These are phyloP conservation scores for Beris chalybata DNA, from an alignment of 2,888 invertebrate genomes.

Conservation along the genomic window DNA sequence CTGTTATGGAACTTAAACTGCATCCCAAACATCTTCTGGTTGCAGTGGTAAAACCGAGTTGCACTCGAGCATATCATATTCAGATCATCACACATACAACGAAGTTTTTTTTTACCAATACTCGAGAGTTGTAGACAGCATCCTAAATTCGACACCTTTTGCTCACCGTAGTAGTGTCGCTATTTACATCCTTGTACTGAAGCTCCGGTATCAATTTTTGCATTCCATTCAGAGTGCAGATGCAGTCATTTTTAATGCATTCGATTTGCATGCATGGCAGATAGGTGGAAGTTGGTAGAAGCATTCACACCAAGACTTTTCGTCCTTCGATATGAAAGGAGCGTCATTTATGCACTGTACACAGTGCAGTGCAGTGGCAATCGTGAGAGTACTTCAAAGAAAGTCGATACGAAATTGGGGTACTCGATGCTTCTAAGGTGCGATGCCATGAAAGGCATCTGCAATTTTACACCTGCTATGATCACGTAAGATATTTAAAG, in stretches of 20 bases:
- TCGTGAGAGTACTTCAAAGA: no score
- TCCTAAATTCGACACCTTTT: background rate
- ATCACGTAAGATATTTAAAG: no score
- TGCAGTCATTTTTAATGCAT: slow-evolving; percentile 31
- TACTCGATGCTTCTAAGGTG: no score
- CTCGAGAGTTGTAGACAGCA: no score
- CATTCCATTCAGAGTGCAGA: background rate
- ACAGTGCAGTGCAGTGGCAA: no score
- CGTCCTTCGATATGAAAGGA: no score
- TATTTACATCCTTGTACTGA: background rate
- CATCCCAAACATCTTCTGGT: background rate
- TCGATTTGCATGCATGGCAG: slow-evolving; percentile 13
- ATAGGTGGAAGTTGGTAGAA: background rate
- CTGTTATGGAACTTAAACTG: slow-evolving; percentile 11
- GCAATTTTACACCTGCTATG: no score
- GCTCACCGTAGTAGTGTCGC: background rate
- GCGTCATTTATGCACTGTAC: no score
- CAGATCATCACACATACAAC: slow-evolving; percentile 20
- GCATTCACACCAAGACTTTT: no score
- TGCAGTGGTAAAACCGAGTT: slow-evolving; percentile 9
- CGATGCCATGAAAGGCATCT: no score
- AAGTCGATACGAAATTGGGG: no score
- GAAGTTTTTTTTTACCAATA: no score
- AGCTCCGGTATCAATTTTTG: slow-evolving; percentile 26
- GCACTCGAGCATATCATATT: slow-evolving; percentile 33